Evolutionary conservation across 1,140 invertebrate species (phyloP).

Genomic region (Lepidurus arcticus): DNA sequence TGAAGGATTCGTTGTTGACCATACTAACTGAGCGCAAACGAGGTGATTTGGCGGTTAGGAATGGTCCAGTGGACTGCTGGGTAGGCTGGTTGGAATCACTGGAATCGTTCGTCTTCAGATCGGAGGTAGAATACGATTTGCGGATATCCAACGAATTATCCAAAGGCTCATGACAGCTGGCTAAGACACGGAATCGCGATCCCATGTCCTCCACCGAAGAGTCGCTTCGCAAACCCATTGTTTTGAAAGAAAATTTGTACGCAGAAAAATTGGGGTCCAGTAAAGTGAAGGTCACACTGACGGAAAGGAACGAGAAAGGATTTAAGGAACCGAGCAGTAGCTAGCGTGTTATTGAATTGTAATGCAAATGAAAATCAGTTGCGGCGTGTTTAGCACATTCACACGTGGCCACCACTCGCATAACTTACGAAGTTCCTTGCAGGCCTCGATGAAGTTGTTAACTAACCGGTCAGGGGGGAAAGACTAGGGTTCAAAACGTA

Average conservation of each 20-base stretch:
- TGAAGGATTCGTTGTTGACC: not conserved
- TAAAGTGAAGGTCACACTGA: too few species aligned
- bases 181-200: not conserved
- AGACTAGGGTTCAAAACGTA: slow-evolving; percentile 1
- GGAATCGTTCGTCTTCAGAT: not conserved
- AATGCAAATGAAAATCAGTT: not conserved
- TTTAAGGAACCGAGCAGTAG: not conserved
- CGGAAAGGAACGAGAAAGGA: not conserved
- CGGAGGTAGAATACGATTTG: not conserved
- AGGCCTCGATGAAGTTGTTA: not conserved
- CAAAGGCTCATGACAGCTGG: not conserved
- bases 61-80: not conserved
- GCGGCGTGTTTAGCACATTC: slow-evolving; percentile 3
- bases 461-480: not conserved
- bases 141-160: not conserved
- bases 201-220: not conserved
- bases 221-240: not conserved
- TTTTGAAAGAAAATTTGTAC: not conserved
- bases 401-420: slow-evolving; percentile 1
- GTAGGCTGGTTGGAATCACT: not conserved
- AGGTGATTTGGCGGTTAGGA: not conserved
- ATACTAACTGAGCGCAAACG: not conserved
- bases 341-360: not conserved
- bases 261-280: too few species aligned
- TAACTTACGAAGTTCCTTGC: not conserved